A percentile compares a stretch with the other conserved stretches of the same genome.
Conservation (phyloP, 2,888 invertebrate species). For the Drosophila pegasa region DNA sequence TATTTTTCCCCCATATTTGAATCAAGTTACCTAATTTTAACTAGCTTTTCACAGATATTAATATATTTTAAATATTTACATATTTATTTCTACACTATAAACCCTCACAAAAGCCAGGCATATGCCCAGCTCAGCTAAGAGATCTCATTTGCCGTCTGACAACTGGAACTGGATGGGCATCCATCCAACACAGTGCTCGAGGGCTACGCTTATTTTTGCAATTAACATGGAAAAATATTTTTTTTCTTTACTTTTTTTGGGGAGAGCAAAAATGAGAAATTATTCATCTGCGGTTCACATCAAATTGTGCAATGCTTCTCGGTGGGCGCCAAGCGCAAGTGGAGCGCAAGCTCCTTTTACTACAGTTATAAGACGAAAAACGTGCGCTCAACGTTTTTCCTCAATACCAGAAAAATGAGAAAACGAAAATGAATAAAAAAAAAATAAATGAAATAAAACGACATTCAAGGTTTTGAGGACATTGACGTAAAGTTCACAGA, state of each 20-base stretch:
- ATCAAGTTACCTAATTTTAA: too few species aligned
- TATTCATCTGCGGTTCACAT: slow-evolving; percentile 51
- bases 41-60: too few species aligned
- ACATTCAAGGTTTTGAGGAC: slow-evolving; percentile 73
- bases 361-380: slow-evolving; percentile 42
- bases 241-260: too few species aligned
- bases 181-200: not conserved
- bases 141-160: not conserved
- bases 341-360: not conserved
- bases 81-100: too few species aligned
- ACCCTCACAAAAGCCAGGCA: not conserved
- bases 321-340: not conserved
- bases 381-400: slow-evolving; percentile 34
- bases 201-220: slow-evolving; percentile 60
- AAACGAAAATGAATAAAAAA: slow-evolving; percentile 10
- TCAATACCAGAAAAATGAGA: slow-evolving; percentile 18
- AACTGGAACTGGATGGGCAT: slow-evolving; percentile 2
- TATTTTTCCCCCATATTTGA: too few species aligned
- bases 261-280: slow-evolving; percentile 8
- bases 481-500: slow-evolving; percentile 63
- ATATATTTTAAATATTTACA: too few species aligned
- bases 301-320: slow-evolving; percentile 17
- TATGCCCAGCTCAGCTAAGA: not conserved
- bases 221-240: slow-evolving; percentile 56
- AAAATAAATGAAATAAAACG: slow-evolving; percentile 10